Base-by-base conservation (phyloP, 1,140 invertebrate genomes). In the Dreissena rostriformis region DNA sequence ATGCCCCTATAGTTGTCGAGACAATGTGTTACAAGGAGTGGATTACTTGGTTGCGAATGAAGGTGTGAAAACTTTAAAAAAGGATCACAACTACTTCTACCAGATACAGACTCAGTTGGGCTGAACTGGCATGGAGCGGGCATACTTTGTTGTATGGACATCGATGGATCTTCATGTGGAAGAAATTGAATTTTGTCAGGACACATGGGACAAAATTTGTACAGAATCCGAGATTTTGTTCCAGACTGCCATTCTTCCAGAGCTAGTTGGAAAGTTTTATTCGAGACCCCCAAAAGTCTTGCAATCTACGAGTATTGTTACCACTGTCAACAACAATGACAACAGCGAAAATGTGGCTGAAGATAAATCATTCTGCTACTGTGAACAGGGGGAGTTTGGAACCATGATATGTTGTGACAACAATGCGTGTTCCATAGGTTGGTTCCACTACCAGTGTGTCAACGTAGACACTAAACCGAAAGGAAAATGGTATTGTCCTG, bases 331-430 rank as follows among this genome's bases (percentile, higher is more conserved):
- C n/a, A 84, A 19, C 66, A 6, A 53, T 76, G 39, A 52, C 10
- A 63, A 70, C 28, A 71, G 26, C 28, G n/a, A n/a, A 71, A 71
- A 24, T 71, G 19, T n/a, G 28, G 68, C 29, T 19, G 29, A 49
- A 5, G 24, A 74, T 28, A 26, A 66, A 49, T 14, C 53, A 1
- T 81, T 28, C 26, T 74, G 80, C 26, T 66, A 51, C 52, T 82
- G 71, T 57, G 28, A 4, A 11, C 51, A 80, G 49, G 80, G 26
- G 8, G 81, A 66, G 10, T 57, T 28, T 26, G 72, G 81, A 1
- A 57, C 61, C 57, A 76, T 83, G 81, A 76, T 83, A 26, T 61
- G 5, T 14, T 83, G 81, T 76, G 81, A 83, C 26, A 76, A 83
- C 76, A 53, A 83, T 11, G 39, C 61, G 14, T 83, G 72, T 76